Evolutionary conservation across 2,797 vertebrate genomes (phyloP).

Genomic region (Sebastes vulpes): DNA sequence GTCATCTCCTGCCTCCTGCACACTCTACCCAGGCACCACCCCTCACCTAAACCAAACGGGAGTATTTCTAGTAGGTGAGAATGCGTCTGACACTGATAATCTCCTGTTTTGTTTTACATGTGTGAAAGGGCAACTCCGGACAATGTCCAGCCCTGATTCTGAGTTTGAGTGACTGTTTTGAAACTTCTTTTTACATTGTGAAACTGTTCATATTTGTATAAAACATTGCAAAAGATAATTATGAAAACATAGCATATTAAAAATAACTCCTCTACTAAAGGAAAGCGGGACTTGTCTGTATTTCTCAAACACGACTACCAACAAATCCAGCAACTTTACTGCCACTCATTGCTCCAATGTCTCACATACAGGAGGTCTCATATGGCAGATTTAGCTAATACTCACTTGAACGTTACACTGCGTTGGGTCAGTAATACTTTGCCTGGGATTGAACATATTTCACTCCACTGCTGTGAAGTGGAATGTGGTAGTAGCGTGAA

Average conservation of each 20-base stretch:
- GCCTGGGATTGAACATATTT: neutral
- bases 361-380: neutral
- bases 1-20: too few species aligned
- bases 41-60: too few species aligned
- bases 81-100: too few species aligned
- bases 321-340: neutral
- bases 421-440: neutral
- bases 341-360: neutral
- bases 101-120: too few species aligned
- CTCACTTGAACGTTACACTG: neutral
- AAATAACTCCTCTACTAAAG: neutral
- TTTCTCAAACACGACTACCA: neutral
- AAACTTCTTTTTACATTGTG: neutral
- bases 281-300: neutral
- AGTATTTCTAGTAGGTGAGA: too few species aligned
- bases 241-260: neutral
- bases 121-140: too few species aligned
- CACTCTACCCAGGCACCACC: too few species aligned
- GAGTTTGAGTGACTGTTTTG: neutral
- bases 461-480: slow-evolving; percentile 11
- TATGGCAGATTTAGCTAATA: neutral
- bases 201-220: neutral
- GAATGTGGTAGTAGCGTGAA: slow-evolving; percentile 36
- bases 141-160: too few species aligned
- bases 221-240: neutral